These are phyloP conservation scores for Actias luna DNA, from an alignment of 2,888 invertebrate genomes.

Conservation along the genomic window DNA sequence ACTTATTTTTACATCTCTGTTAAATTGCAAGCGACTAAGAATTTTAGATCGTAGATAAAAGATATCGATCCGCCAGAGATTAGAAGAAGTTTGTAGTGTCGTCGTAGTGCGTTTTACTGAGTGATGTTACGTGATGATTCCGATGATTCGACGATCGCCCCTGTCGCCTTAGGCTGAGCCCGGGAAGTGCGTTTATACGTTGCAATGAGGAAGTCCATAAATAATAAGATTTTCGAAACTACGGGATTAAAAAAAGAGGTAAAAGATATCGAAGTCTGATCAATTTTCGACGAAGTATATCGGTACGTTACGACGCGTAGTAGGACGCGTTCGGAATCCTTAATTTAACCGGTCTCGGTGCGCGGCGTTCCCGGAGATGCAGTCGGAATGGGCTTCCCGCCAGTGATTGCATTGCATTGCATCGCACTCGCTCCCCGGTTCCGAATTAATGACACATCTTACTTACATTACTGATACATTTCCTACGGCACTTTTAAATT, in stretches of 20 bases:
- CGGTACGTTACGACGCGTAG: slow-evolving; percentile 40
- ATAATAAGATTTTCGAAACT: too few species aligned
- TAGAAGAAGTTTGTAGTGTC: too few species aligned
- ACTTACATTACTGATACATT: slow-evolving; percentile 26
- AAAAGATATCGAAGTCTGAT: not conserved
- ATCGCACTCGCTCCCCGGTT: slow-evolving; percentile 61
- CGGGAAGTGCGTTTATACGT: too few species aligned
- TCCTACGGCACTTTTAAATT: too few species aligned
- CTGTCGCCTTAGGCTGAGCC: too few species aligned
- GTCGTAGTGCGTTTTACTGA: too few species aligned
- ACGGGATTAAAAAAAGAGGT: not conserved
- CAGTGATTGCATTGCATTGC: slow-evolving; percentile 70
- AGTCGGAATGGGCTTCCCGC: slow-evolving; percentile 73
- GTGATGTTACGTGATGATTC: too few species aligned
- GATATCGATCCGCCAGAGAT: too few species aligned
- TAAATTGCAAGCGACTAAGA: not conserved
- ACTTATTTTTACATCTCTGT: too few species aligned
- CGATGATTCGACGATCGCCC: too few species aligned
- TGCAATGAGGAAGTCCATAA: too few species aligned
- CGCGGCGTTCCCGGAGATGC: slow-evolving; percentile 66
- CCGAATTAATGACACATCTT: slow-evolving; percentile 63
- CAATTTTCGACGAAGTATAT: slow-evolving; percentile 14
- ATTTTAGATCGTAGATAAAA: not conserved
- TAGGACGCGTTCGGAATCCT: slow-evolving; percentile 64
- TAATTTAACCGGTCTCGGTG: slow-evolving; percentile 65